A percentile compares a stretch with the other conserved stretches of the same genome.
These are phyloP conservation scores for Flexamia atlantica DNA, from an alignment of 2,888 invertebrate species.

Conservation along the genomic window DNA sequence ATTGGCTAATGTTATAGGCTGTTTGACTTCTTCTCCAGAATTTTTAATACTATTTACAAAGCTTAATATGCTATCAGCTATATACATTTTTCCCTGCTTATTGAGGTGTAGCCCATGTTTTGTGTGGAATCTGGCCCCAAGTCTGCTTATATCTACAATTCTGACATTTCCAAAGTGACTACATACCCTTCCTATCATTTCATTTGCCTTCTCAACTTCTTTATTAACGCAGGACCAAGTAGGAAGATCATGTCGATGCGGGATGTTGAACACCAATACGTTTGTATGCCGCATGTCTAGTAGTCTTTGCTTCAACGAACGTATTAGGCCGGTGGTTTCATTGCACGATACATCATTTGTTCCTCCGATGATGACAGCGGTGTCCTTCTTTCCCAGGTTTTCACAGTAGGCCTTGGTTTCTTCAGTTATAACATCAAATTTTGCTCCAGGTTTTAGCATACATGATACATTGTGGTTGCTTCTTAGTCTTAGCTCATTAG, in stretches of 20 bases:
- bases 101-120: slow-evolving; percentile 26
- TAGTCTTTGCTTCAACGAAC: background rate
- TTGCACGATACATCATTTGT: slow-evolving; percentile 46
- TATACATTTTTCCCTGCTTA: slow-evolving; percentile 28
- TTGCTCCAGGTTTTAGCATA: slow-evolving; percentile 45
- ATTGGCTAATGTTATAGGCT: too few relatives aligned
- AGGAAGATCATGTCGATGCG: slow-evolving; percentile 43
- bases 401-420: background rate
- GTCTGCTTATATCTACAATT: background rate
- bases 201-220: slow-evolving; percentile 34
- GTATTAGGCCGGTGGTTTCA: background rate
- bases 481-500: background rate
- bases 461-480: slow-evolving; percentile 30
- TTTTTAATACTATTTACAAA: too few relatives aligned
- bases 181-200: slow-evolving; percentile 1
- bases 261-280: slow-evolving; percentile 8
- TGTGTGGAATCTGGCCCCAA: slow-evolving; percentile 40
- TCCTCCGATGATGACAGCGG: slow-evolving; percentile 38
- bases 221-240: slow-evolving; percentile 51
- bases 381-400: slow-evolving; percentile 3
- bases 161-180: slow-evolving; percentile 10
- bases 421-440: background rate
- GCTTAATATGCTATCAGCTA: slow-evolving; percentile 9
- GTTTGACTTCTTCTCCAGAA: too few relatives aligned
- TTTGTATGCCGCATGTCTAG: slow-evolving; percentile 6